A percentile compares a stretch with the other conserved stretches of the same genome.
phyloP scores from a whole-genome alignment of 2,888 invertebrate genomes.

The Fissipunctia ypsillon region DNA sequence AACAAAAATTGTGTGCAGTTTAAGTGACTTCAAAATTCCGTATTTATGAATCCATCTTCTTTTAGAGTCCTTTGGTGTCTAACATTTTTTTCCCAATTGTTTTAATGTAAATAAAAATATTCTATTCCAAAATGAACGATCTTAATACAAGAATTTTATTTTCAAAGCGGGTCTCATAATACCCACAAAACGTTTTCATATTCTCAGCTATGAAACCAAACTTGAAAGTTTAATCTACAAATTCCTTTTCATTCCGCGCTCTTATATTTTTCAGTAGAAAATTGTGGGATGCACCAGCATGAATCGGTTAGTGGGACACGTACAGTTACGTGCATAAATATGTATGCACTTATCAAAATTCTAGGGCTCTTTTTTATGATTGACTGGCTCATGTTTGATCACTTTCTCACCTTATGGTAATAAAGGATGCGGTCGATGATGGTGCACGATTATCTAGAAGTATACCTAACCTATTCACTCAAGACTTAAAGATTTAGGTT shows the following conservation, averaged over 20 bases:
- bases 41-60: no score
- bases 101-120: background rate
- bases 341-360: background rate
- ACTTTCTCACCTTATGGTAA: no score
- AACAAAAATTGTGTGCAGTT: no score
- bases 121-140: background rate
- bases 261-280: slow-evolving; percentile 50
- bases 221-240: slow-evolving; percentile 46
- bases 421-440: no score
- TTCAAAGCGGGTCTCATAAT: slow-evolving; percentile 17
- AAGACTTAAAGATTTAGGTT: no score
- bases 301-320: slow-evolving; percentile 11
- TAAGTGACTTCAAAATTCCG: no score
- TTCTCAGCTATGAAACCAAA: slow-evolving; percentile 17
- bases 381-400: no score
- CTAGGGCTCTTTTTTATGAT: no score
- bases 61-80: no score
- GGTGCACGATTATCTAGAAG: no score
- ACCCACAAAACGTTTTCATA: slow-evolving; percentile 14
- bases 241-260: slow-evolving; percentile 28
- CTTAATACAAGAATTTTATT: background rate
- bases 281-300: slow-evolving; percentile 15
- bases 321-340: slow-evolving; percentile 18
- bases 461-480: no score
- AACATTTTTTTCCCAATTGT: no score